Evolutionary conservation across 2,113 vertebrate species (phyloP), one percentile per base, ranked within the genome.

Genomic region (Sus scrofa): DNA sequence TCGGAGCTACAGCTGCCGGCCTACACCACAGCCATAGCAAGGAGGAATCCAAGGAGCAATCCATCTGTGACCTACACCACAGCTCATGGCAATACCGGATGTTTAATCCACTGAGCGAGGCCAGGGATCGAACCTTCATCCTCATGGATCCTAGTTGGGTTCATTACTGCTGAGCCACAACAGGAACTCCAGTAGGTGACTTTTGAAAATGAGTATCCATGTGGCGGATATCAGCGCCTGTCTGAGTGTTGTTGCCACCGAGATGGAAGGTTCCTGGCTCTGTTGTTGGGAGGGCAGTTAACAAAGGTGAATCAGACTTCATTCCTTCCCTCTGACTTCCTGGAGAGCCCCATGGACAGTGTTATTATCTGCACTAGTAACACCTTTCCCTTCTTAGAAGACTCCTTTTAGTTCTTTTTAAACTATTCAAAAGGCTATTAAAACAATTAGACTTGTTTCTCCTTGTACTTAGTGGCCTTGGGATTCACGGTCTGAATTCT

Each of bases 161-260:
- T 44, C 44, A 44, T 8, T 44, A 44, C 44, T 44, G 44, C 44
- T 44, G 44, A 44, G 44, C 44, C 44, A 44, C 44, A 44, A 8
- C 8, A 8, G 44, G 44, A 44, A 44, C 44, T 44, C 44, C 44
- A 6, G 73, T 74, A 74, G 73, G 14, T 74, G 73, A n/a, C 75
- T 78, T 87, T 92, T n/a, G 54, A 32, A 24, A 7, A 14, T 0
- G 1, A 13, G 14, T 7, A 2, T 20, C 60, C 68, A 6, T 2
- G 1, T 3, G 78, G 26, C 7, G 0, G 16, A 0, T 4, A 22
- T 74, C 7, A 2, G 2, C 12, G 20, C 22, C 50, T 1, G 9
- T 26, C 24, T 24, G 12, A 26, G 30, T 7, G 52, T 15, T 8
- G 0, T 10, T 1, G 5, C 62, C 24, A 22, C 8, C 32, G 56